These are phyloP conservation scores for Apostichopus leukothele DNA, from an alignment of 53 echinoderm and acorn worm species.

Conservation along the genomic window DNA sequence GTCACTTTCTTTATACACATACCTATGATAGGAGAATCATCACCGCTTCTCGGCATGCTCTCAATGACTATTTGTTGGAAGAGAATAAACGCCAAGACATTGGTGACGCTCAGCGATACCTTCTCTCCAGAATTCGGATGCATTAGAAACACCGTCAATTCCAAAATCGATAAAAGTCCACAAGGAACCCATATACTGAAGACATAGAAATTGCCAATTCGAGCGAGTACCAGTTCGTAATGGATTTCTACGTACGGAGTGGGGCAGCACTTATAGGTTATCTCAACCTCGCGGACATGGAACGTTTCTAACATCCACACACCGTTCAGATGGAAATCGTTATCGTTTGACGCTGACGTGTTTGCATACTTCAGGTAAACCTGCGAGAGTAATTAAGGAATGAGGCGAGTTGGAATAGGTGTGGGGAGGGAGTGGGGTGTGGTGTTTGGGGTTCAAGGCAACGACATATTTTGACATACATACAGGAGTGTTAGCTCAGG, in stretches of 20 bases:
- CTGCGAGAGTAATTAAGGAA: not conserved
- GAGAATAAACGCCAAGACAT: conserved; percentile 43
- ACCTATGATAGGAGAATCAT: not conserved
- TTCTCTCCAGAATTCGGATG: conserved; percentile 48
- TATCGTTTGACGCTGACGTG: not conserved
- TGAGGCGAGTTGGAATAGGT: no score
- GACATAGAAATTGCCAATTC: conserved; percentile 28
- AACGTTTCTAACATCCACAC: conserved; percentile 9
- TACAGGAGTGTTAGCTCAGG: no score
- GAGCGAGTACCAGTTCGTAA: not conserved
- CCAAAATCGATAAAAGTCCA: conserved; percentile 31
- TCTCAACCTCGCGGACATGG: not conserved
- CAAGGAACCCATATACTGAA: conserved; percentile 39
- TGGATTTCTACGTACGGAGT: conserved; percentile 28
- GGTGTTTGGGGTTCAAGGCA: no score
- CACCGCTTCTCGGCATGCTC: conserved; percentile 39
- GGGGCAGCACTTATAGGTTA: not conserved
- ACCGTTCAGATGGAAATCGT: conserved; percentile 1
- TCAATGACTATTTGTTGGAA: conserved; percentile 37
- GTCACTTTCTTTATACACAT: no score
- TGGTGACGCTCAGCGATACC: conserved; percentile 41
- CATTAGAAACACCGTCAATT: conserved; percentile 31
- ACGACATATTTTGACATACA: no score
- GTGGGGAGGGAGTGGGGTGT: no score
- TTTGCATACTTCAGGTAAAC: not conserved